Percentiles rank a stretch among this genome's conserved stretches.
phyloP scores from a whole-genome alignment of 2,888 invertebrate species.

The Lottia gigantea region DNA sequence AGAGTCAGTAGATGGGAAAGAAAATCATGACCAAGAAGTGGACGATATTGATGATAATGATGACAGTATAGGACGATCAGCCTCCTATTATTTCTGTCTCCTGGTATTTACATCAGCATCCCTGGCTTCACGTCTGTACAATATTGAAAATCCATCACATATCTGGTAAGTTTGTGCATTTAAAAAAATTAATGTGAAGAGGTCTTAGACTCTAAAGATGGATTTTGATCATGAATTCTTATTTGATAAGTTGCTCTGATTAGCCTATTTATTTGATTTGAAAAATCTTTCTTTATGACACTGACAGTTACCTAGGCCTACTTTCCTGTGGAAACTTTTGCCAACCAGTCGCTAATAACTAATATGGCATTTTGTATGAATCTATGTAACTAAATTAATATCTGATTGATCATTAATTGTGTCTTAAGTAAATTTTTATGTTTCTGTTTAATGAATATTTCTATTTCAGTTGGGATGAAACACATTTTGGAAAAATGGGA shows the following conservation, averaged over 20 bases:
- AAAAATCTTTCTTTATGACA: not conserved
- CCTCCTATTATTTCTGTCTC: constrained; percentile 36
- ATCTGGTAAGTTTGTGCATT: constrained; percentile 79
- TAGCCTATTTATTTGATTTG: too few species aligned
- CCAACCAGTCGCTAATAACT: too few species aligned
- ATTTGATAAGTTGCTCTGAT: too few species aligned
- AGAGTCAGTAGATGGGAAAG: too few species aligned
- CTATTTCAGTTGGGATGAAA: constrained; percentile 79
- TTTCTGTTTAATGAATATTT: not conserved
- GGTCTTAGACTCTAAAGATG: not conserved
- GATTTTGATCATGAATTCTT: not conserved
- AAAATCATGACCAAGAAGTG: too few species aligned
- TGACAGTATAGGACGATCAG: constrained; percentile 12
- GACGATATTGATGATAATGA: not conserved
- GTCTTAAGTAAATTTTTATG: too few species aligned
- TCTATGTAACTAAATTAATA: too few species aligned
- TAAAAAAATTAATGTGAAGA: constrained; percentile 17
- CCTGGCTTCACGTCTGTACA: constrained; percentile 83
- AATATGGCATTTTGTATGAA: too few species aligned
- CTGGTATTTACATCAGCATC: constrained; percentile 70
- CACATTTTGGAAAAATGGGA: constrained; percentile 98
- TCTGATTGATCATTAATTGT: too few species aligned
- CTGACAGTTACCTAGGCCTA: too few species aligned
- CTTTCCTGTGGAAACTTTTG: not conserved
- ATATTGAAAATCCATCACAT: constrained; percentile 91